Percentiles rank a stretch among this genome's conserved stretches.
Conservation (phyloP, 1,140 invertebrate genomes). For the Brachionus sp. region DNA sequence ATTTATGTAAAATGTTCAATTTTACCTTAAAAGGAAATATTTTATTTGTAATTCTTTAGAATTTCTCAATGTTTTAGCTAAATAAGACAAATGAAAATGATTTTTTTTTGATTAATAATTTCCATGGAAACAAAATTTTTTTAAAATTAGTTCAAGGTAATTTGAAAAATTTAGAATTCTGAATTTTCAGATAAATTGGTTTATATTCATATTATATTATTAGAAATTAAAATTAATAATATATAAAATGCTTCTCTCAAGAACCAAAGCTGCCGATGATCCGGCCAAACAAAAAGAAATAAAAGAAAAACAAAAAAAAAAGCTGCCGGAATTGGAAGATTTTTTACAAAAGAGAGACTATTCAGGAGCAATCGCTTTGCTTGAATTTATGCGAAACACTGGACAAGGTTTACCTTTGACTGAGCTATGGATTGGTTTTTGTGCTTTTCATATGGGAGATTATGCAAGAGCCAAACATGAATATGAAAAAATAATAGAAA, state of each 20-base stretch:
- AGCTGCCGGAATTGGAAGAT: conserved; percentile 77
- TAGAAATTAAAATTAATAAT: not conserved
- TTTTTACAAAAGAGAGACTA: conserved; percentile 85
- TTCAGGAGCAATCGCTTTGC: conserved; percentile 81
- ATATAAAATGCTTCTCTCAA: conserved; percentile 48
- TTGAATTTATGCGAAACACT: conserved; percentile 69
- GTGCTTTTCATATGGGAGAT: conserved; percentile 88
- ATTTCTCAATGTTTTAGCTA: no score
- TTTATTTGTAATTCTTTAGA: no score
- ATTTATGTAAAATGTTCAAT: no score
- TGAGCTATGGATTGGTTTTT: conserved; percentile 85
- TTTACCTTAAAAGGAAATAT: no score
- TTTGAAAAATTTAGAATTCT: not conserved
- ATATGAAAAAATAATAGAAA: conserved; percentile 58
- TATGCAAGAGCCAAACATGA: conserved; percentile 77
- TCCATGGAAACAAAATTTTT: not conserved
- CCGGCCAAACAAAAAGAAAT: conserved; percentile 34
- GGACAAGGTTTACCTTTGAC: conserved; percentile 66
- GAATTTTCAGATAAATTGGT: not conserved
- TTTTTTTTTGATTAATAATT: not conserved
- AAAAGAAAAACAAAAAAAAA: conserved; percentile 51
- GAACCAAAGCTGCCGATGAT: conserved; percentile 50
- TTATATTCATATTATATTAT: not conserved
- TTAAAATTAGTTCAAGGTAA: not conserved
- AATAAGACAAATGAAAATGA: not conserved